A percentile compares a stretch with the other conserved stretches of the same genome.
Evolutionary conservation across 92 coral and sea anemone genomes (phyloP).

Genomic region (Isaurus tuberculatus): DNA sequence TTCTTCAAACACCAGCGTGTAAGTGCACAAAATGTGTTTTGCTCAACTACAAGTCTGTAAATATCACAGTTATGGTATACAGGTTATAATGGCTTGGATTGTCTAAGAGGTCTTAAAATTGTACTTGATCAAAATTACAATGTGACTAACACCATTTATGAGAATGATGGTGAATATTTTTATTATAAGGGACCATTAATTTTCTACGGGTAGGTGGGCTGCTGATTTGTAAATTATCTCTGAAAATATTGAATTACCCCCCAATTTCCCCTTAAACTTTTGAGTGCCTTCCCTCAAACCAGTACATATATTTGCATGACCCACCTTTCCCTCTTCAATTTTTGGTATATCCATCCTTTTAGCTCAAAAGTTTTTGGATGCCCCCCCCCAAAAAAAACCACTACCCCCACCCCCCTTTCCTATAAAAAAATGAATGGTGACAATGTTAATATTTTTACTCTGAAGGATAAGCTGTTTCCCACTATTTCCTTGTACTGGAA

Average conservation of each 20-base stretch:
- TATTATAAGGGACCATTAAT: conserved; percentile 16
- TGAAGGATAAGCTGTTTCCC: conserved; percentile 48
- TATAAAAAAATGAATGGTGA: neutral
- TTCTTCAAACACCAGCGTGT: conserved; percentile 60
- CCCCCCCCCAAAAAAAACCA: conserved; percentile 3
- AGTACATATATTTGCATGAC: no score
- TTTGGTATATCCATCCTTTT: neutral
- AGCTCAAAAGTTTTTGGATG: neutral
- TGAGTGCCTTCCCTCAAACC: neutral
- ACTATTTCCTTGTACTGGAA: conserved; percentile 43
- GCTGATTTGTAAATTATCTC: no score
- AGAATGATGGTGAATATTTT: neutral
- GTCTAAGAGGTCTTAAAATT: neutral
- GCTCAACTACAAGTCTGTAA: conserved; percentile 6
- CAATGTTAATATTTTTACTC: conserved; percentile 17
- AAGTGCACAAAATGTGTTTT: conserved; percentile 26
- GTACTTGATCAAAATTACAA: neutral
- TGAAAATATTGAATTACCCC: neutral
- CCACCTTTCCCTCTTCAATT: neutral
- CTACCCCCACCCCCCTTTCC: neutral
- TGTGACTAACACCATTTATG: conserved; percentile 7
- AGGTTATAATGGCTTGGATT: conserved; percentile 7
- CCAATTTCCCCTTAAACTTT: no score
- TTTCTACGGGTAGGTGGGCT: neutral
- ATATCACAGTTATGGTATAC: conserved; percentile 4